These are phyloP conservation scores for Eremobia ochroleuca DNA, from an alignment of 2,888 invertebrate species.

Conservation along the genomic window DNA sequence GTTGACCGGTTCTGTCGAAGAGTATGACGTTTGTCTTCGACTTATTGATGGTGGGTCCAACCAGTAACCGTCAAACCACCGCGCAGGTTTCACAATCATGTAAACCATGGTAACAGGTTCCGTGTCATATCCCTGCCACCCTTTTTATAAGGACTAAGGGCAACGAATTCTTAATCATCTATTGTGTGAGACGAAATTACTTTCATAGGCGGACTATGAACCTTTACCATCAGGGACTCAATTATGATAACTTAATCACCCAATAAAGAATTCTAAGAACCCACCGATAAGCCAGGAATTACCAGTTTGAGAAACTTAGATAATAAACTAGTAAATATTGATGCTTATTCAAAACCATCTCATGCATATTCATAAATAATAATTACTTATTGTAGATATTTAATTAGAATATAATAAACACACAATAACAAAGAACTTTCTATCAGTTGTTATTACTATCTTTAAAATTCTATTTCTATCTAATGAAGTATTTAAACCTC, in stretches of 20 bases:
- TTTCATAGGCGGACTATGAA: background rate
- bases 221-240: background rate
- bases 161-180: constrained; percentile 1
- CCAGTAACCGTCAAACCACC: no score
- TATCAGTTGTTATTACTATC: constrained; percentile 21
- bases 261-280: constrained; percentile 25
- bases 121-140: no score
- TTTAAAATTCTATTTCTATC: constrained; percentile 14
- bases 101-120: no score
- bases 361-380: constrained; percentile 29
- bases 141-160: background rate
- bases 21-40: no score
- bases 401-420: constrained; percentile 18
- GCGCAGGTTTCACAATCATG: no score
- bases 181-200: background rate
- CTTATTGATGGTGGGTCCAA: no score
- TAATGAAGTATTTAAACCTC: constrained; percentile 34
- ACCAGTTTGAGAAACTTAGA: background rate
- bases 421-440: constrained; percentile 24
- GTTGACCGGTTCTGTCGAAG: no score
- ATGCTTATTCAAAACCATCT: constrained; percentile 17
- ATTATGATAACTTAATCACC: background rate
- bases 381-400: background rate
- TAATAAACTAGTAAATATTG: constrained; percentile 18
- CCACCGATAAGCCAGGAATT: constrained; percentile 17